phyloP scores from a whole-genome alignment of 2,888 invertebrate species.

The Anorthoa munda region DNA sequence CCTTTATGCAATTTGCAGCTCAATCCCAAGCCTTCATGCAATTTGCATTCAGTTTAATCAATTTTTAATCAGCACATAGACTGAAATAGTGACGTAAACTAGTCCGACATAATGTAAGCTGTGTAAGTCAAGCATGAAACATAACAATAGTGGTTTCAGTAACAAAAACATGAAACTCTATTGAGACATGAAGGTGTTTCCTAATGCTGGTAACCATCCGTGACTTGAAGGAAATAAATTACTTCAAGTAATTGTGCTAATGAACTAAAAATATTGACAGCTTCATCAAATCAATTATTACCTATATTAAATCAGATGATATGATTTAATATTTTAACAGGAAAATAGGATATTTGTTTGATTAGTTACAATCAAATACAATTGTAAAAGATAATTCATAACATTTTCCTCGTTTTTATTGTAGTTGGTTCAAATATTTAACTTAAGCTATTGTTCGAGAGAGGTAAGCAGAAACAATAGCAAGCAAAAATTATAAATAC shows the following conservation, averaged over 20 bases:
- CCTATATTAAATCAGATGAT: background rate
- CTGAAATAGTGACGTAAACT: conserved; percentile 11
- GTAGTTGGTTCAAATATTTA: too few species aligned
- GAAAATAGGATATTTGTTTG: too few species aligned
- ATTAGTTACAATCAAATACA: too few species aligned
- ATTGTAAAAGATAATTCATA: too few species aligned
- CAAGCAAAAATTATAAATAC: background rate
- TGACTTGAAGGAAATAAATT: conserved; percentile 44
- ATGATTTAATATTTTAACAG: too few species aligned
- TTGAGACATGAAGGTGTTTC: conserved; percentile 57
- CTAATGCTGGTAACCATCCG: conserved; percentile 44
- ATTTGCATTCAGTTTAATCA: background rate
- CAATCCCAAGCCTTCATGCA: too few species aligned
- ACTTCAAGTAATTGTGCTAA: background rate
- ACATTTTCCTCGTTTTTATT: too few species aligned
- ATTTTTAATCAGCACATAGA: background rate
- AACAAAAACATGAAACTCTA: conserved; percentile 51
- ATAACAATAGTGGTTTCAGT: conserved; percentile 50
- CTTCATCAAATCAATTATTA: background rate
- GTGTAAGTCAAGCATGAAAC: conserved; percentile 52
- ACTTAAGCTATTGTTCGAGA: too few species aligned
- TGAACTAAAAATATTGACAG: background rate
- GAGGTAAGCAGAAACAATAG: too few species aligned
- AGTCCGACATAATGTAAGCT: conserved; percentile 20
- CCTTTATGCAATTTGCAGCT: too few species aligned